These are phyloP conservation scores for Alca torda DNA, from an alignment of 2,797 vertebrate species.

Conservation along the genomic window DNA sequence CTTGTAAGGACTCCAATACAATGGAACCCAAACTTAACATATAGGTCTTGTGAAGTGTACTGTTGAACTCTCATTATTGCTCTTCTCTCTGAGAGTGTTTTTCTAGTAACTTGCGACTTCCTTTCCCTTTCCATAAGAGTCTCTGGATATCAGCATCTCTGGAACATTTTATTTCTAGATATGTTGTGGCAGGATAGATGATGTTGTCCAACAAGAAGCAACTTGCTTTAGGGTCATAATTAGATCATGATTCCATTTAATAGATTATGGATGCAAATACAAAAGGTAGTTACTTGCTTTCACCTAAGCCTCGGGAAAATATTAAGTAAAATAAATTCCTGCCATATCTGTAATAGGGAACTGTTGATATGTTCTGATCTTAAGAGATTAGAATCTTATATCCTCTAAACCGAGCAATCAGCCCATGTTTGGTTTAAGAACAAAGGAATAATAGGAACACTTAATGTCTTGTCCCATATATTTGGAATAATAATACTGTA, in stretches of 20 bases:
- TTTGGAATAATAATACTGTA: background rate
- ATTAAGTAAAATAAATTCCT: background rate
- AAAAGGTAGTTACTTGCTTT: background rate
- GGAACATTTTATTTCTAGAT: background rate
- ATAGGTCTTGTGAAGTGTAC: background rate
- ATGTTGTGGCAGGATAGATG: background rate
- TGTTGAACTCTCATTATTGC: background rate
- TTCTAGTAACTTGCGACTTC: background rate
- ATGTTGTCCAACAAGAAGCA: background rate
- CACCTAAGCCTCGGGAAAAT: background rate
- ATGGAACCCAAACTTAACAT: background rate
- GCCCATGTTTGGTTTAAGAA: background rate
- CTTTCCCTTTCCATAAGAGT: background rate
- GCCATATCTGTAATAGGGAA: background rate
- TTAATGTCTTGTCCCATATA: background rate
- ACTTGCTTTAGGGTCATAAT: background rate
- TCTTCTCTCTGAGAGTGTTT: background rate
- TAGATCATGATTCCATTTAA: background rate
- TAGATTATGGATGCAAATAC: background rate
- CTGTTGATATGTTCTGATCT: background rate
- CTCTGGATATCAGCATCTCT: background rate
- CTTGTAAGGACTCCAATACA: background rate
- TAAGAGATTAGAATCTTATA: too few species aligned
- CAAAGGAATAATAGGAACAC: background rate
- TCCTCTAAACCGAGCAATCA: background rate